Conservation (phyloP, 2,888 invertebrate genomes). For the Phortica magna region DNA sequence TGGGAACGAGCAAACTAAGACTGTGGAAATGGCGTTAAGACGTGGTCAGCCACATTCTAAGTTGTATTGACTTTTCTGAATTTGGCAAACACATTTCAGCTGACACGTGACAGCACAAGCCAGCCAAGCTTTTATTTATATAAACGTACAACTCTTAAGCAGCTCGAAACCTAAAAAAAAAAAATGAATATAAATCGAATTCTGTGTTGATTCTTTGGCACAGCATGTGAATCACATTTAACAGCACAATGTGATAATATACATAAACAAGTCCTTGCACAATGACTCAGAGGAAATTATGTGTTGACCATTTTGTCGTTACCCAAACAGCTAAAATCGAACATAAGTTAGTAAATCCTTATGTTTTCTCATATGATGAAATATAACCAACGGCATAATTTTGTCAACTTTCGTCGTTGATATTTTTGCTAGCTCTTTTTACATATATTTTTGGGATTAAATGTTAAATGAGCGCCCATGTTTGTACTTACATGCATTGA, state of each 20-base stretch:
- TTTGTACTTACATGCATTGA: background rate
- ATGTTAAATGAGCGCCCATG: constrained; percentile 35
- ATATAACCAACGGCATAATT: constrained; percentile 25
- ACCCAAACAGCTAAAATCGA: constrained; percentile 4
- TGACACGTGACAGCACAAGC: background rate
- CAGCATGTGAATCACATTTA: constrained; percentile 31
- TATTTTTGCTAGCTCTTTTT: constrained; percentile 39
- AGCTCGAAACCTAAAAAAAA: background rate
- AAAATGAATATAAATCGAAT: constrained; percentile 8
- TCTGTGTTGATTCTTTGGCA: constrained; percentile 4
- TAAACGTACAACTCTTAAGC: background rate
- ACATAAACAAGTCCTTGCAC: constrained; percentile 48
- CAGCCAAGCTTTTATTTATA: background rate
- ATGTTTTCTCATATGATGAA: constrained; percentile 18
- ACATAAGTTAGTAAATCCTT: background rate
- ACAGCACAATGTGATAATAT: background rate
- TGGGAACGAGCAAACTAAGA: no score
- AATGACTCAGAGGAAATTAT: constrained; percentile 68
- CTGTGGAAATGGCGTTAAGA: background rate
- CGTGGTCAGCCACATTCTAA: constrained; percentile 16
- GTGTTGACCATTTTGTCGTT: constrained; percentile 67
- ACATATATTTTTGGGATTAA: constrained; percentile 67
- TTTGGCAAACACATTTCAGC: background rate
- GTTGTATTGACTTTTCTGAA: background rate
- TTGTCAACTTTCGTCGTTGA: constrained; percentile 38